phyloP scores from a whole-genome alignment of 2,113 vertebrate species.

The Sander vitreus region DNA sequence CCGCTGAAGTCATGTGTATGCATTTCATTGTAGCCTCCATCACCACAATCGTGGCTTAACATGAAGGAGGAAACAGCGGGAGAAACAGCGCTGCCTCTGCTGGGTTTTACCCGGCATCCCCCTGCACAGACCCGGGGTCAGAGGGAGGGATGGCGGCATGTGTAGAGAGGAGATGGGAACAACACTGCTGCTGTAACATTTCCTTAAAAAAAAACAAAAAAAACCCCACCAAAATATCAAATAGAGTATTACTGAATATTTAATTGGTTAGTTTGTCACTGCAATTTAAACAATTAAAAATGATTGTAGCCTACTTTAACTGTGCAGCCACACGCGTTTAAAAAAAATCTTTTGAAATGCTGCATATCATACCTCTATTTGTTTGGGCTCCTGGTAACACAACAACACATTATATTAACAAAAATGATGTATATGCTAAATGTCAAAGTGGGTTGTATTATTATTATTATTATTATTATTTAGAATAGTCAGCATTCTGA shows the following conservation, averaged over 20 bases:
- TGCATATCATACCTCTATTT: background rate
- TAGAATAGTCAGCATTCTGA: background rate
- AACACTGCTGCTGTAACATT: background rate
- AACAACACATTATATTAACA: background rate
- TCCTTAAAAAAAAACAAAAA: background rate
- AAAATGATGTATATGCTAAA: background rate
- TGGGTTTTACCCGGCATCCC: conserved; percentile 29
- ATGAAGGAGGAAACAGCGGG: background rate
- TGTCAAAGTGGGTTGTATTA: background rate
- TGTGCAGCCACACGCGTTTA: background rate
- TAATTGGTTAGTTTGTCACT: background rate
- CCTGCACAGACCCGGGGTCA: conserved; percentile 40
- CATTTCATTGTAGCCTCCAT: background rate
- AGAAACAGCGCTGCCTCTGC: conserved; percentile 56
- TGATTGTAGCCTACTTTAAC: background rate
- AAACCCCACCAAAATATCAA: background rate
- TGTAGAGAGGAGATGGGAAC: background rate
- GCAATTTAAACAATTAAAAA: background rate
- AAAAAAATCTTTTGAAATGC: background rate
- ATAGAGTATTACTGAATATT: background rate
- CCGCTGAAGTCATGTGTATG: background rate
- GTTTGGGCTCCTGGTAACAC: background rate
- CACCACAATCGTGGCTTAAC: background rate
- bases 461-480: background rate
- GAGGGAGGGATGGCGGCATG: conserved; percentile 24